Conservation (phyloP, 1,140 invertebrate genomes). For the Maniola jurtina region DNA sequence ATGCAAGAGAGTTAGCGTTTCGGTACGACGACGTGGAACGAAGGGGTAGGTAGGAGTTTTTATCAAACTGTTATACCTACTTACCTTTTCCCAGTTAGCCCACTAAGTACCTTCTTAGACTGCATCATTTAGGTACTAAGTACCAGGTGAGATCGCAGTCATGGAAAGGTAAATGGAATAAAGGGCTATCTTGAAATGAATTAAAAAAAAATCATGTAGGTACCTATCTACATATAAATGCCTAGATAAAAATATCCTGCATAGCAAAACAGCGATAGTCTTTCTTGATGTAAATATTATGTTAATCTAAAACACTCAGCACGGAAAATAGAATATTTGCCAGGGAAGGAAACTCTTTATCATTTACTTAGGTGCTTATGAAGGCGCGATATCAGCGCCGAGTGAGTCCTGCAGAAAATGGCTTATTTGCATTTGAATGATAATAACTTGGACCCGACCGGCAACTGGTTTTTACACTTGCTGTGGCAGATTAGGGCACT, state of each 20-base stretch:
- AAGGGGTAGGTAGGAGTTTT: no score
- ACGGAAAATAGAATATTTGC: slow-evolving; percentile 26
- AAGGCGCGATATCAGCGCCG: slow-evolving; percentile 18
- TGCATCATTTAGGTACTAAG: no score
- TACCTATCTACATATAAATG: neutral
- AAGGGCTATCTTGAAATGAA: no score
- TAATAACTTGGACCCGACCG: slow-evolving; percentile 55
- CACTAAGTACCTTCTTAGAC: no score
- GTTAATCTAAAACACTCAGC: slow-evolving; percentile 17
- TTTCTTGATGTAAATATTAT: slow-evolving; percentile 23
- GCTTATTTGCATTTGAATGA: slow-evolving; percentile 68
- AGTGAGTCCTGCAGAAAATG: slow-evolving; percentile 44
- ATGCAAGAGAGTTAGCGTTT: no score
- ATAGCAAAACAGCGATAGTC: neutral
- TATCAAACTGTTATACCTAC: no score
- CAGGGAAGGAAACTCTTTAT: slow-evolving; percentile 11
- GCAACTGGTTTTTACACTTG: slow-evolving; percentile 43
- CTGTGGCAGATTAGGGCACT: slow-evolving; percentile 30
- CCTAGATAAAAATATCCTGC: neutral
- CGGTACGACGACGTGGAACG: no score
- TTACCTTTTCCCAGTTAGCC: no score
- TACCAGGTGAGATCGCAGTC: no score
- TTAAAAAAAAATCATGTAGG: no score
- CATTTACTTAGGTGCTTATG: slow-evolving; percentile 15
- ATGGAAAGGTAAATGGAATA: no score